Conservation (phyloP, 2,888 invertebrate genomes). For the Agrotis clavis region DNA sequence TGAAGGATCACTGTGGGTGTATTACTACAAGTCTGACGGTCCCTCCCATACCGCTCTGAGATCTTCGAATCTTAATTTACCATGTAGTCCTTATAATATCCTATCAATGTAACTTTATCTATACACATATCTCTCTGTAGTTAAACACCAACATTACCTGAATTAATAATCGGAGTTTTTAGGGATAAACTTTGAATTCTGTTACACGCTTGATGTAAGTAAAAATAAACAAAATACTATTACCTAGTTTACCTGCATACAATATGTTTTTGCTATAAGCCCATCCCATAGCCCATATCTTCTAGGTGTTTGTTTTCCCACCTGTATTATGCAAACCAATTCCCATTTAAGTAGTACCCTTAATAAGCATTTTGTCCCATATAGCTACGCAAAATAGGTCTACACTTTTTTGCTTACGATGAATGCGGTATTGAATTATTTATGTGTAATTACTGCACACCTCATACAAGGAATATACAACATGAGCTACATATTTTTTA, state of each 20-base stretch:
- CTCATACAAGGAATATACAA: constrained; percentile 61
- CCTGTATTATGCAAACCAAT: constrained; percentile 41
- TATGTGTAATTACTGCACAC: constrained; percentile 67
- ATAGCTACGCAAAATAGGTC: constrained; percentile 49
- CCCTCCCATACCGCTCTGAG: too few species aligned
- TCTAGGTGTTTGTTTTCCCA: constrained; percentile 18
- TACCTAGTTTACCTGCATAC: constrained; percentile 1
- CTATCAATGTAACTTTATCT: too few species aligned
- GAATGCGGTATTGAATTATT: constrained; percentile 69
- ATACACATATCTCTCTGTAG: too few species aligned
- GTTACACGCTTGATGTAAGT: background rate
- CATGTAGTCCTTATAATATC: too few species aligned
- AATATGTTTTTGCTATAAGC: constrained; percentile 2
- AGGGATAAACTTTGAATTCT: background rate
- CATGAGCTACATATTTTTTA: constrained; percentile 63
- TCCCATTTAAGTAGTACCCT: constrained; percentile 27
- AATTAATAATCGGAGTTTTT: background rate
- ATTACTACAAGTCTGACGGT: too few species aligned
- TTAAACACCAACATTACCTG: too few species aligned
- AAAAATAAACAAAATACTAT: background rate
- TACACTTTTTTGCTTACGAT: constrained; percentile 53
- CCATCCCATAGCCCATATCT: background rate
- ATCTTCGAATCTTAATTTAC: too few species aligned
- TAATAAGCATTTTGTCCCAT: constrained; percentile 51
- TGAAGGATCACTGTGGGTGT: too few species aligned